Evolutionary conservation across 2,888 invertebrate genomes (phyloP).

Genomic region (Pollenia labialis): DNA sequence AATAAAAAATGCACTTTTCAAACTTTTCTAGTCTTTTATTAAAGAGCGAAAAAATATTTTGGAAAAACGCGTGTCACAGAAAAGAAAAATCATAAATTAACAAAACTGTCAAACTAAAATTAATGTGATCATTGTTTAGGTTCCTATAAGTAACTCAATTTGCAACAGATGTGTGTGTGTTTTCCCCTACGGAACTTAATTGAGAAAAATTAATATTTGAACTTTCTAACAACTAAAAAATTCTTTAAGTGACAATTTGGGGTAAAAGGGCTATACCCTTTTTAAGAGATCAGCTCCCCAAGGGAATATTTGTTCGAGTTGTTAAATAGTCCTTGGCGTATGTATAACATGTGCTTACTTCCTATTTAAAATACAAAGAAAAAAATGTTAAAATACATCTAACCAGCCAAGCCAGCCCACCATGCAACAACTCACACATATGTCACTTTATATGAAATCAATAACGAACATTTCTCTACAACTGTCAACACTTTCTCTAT

Average conservation of each 20-base stretch:
- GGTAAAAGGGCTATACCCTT: slow-evolving; percentile 56
- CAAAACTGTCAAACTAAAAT: slow-evolving; percentile 71
- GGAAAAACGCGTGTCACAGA: slow-evolving; percentile 47
- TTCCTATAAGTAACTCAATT: neutral
- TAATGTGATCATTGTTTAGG: slow-evolving; percentile 62
- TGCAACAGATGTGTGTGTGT: slow-evolving; percentile 41
- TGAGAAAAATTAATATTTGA: slow-evolving; percentile 43
- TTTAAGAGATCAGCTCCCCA: slow-evolving; percentile 25
- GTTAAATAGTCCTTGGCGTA: slow-evolving; percentile 23
- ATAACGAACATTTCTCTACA: slow-evolving; percentile 75
- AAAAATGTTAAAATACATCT: neutral
- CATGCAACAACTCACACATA: slow-evolving; percentile 16
- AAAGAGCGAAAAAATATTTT: neutral
- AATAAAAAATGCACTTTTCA: too few relatives aligned
- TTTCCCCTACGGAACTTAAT: neutral
- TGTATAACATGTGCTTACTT: slow-evolving; percentile 56
- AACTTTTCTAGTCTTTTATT: too few relatives aligned
- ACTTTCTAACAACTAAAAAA: slow-evolving; percentile 42
- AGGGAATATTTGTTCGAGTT: slow-evolving; percentile 8
- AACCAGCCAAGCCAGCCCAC: slow-evolving; percentile 34
- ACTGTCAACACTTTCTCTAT: slow-evolving; percentile 78
- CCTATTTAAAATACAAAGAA: neutral
- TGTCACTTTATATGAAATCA: slow-evolving; percentile 43
- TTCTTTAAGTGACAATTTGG: slow-evolving; percentile 50
- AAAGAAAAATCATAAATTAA: slow-evolving; percentile 61